Evolutionary conservation across 1,140 invertebrate species (phyloP), one percentile per base, ranked within the genome.

Genomic region (Ceratosolen solmsi): DNA sequence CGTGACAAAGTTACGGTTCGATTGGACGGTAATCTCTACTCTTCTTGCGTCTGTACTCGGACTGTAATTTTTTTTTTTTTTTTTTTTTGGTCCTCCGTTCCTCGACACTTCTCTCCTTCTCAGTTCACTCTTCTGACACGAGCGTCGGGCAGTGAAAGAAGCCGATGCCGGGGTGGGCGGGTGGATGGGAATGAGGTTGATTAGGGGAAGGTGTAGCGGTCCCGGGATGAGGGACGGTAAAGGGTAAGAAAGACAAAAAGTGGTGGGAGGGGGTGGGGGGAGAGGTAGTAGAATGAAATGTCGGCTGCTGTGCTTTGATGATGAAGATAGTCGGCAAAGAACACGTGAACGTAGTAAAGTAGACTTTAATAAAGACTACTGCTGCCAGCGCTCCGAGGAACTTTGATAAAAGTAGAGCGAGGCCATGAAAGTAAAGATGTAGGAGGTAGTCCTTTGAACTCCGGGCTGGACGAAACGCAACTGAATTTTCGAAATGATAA

Each of bases 1-100:
- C 80, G 84, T 87, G 86, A 88, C 87, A 87, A 87, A 86, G 86
- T 86, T 87, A 86, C 85, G 82, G 81, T 88, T 86, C 86, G 85
- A 88, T 87, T 85, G 86, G 83, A 83, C 84, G 84, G 84, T 84
- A 85, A 73, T 73, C 70, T 84, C 85, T 84, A 76, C 83, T 84
- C 77, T 22, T 56, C 58, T 33, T 49, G 38, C 75, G 36, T 30
- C n/a, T 8, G 41, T 15, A 4, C 17, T 33, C 41, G 11, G 15
- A 3, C 33, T 17, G 41, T 46, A 72, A 30, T 72, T 72, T 72
- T 30, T 72, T 70, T 46, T 27, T 30, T 72, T 70, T 46, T 27
- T 15, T n/a, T 25, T n/a, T 22, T 22, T 25, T n/a, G n/a, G 13
- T 22, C n/a, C 22, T 68, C 27, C 33, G 2, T 38, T 46, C 27